Base-by-base conservation (phyloP, 2,888 invertebrate genomes). In the Hyposoter didymator region DNA sequence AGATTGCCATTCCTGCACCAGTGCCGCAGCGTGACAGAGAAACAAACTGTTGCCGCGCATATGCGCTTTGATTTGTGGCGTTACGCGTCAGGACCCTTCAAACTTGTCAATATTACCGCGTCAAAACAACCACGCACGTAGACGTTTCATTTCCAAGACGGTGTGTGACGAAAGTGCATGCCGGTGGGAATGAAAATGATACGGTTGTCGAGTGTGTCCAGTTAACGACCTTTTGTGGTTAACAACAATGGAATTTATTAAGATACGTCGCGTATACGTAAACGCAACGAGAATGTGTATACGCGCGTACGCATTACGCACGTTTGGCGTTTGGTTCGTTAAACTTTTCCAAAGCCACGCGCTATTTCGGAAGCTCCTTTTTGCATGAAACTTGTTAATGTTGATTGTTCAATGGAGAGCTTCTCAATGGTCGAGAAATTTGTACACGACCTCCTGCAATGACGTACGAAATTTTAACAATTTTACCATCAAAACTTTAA, bases 191-290 rank as follows among this genome's bases (percentile, higher is more conserved):
- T 86, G 87, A 82, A 89, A 90, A 91, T 91, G 90, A 90, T 89
- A 90, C 90, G 91, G 89, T 84, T 90, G 88, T 90, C 89, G 87
- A 86, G 75, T 85, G 83, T 89, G 88, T 90, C 89, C 88, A 85
- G 69, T 85, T 88, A 87, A 82, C 86, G 84, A 79, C 47, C 49
- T 39, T 55, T 49, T 69, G 83, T 75, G 85, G 85, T 87, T 88
- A 89, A 89, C 87, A 89, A 89, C 76, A 70, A 80, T 82, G 87
- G 84, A 85, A 66, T 67, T 67, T 52, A 52, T 72, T 17, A 10
- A 19, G 19, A 55, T 35, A n/a, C 28, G 39, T n/a, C 7, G 14
- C 62, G 32, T 10, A 32, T 14, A 62, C 62, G 28, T 32, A 32
- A 28, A n/a, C 49, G 49, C 49, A 28, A 28, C 28, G 49, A 14